phyloP scores from a whole-genome alignment of 2,888 invertebrate genomes.

The Pammene aurita region DNA sequence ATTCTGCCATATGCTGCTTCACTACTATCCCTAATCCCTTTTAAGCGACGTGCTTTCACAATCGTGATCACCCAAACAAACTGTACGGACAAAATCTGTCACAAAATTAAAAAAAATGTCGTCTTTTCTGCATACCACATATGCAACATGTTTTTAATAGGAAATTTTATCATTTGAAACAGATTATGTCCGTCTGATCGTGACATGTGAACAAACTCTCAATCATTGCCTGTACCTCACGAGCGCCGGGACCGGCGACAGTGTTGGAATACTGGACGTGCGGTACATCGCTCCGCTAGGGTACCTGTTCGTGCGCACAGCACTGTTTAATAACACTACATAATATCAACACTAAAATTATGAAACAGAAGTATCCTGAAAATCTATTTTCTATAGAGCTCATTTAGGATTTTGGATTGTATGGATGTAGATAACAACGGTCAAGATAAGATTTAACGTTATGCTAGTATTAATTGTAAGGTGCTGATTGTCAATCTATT shows the following conservation, averaged over 20 bases:
- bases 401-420: not conserved
- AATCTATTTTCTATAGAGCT: not conserved
- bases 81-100: conserved; percentile 18
- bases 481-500: not conserved
- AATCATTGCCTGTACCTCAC: conserved; percentile 85
- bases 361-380: conserved; percentile 12
- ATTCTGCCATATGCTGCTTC: conserved; percentile 23
- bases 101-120: not conserved
- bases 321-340: conserved; percentile 30
- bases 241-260: conserved; percentile 87
- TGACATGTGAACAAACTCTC: conserved; percentile 66
- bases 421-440: conserved; percentile 27
- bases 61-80: conserved; percentile 40
- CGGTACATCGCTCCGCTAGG: conserved; percentile 90
- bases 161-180: conserved; percentile 30
- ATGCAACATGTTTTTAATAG: no score
- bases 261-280: conserved; percentile 95
- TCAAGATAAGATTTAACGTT: not conserved
- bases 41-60: conserved; percentile 39
- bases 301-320: conserved; percentile 72
- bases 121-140: no score
- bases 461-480: not conserved
- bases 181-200: conserved; percentile 58
- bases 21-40: conserved; percentile 39
- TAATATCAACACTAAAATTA: conserved; percentile 10